Percentiles rank a stretch among this genome's conserved stretches.
These are phyloP conservation scores for Leptobrachium leishanense DNA, from an alignment of 2,113 vertebrate species.

Conservation along the genomic window DNA sequence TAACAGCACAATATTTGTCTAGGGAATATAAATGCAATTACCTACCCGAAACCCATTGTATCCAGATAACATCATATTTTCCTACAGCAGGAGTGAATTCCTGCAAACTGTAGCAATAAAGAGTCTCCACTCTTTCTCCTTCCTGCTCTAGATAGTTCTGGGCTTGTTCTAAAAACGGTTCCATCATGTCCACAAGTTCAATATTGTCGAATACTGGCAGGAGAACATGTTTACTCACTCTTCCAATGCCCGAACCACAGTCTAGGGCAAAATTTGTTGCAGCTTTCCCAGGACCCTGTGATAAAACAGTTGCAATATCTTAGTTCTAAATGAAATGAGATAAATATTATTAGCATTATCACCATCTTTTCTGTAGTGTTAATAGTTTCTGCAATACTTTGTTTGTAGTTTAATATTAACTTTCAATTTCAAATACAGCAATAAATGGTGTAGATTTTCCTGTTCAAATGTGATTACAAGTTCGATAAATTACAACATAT, in stretches of 20 bases:
- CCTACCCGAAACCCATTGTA: conserved; percentile 97
- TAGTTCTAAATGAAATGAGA: too few species aligned
- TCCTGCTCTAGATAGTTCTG: conserved; percentile 81
- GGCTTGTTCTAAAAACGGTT: conserved; percentile 86
- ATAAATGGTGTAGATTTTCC: too few species aligned
- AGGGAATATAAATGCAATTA: conserved; percentile 35
- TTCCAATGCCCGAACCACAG: conserved; percentile 90
- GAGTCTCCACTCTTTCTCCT: conserved; percentile 80
- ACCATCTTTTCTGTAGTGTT: background rate
- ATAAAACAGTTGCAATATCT: background rate
- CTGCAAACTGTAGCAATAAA: conserved; percentile 87
- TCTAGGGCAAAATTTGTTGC: conserved; percentile 83
- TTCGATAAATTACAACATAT: too few species aligned
- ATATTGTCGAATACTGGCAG: conserved; percentile 85
- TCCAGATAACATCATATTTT: conserved; percentile 95
- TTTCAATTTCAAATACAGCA: too few species aligned
- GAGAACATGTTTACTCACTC: conserved; percentile 88
- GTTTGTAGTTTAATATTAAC: background rate
- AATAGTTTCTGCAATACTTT: background rate
- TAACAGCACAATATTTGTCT: too few species aligned
- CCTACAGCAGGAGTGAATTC: conserved; percentile 77
- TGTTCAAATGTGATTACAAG: too few species aligned
- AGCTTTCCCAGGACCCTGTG: conserved; percentile 83
- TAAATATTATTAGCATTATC: background rate
- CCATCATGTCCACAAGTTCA: conserved; percentile 94